Evolutionary conservation across 1,140 invertebrate species (phyloP), one percentile per base, ranked within the genome.

Genomic region (Idris sp.): DNA sequence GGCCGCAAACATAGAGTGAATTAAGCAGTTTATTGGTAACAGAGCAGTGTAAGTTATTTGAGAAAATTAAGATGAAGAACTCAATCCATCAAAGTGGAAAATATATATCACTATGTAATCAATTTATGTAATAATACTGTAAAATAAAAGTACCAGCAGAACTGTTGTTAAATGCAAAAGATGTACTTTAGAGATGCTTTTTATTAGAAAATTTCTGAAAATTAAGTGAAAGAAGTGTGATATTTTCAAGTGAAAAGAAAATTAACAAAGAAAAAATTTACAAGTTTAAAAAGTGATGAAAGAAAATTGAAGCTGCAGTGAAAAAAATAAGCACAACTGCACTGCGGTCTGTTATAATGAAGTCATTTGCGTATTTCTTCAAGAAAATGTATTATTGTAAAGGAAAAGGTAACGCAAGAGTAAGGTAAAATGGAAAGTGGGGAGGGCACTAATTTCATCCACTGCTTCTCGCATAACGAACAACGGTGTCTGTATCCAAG

Each of bases 311-410:
- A 49, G 15, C 25, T 31, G 2, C 15, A 9, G 13, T 36, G 35
- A 19, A 62, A 62, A 41, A 72, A 62, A 61, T 54, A n/a, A n/a
- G 33, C 54, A 49, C 28, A 25, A 56, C 9, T 31, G 64, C 43
- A 65, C 19, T 35, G 49, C 46, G 69, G 78, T 72, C 51, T 43
- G 62, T 81, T 82, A 76, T 83, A 85, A 84, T 77, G 80, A 81
- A 83, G 81, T 83, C 76, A 84, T 85, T 83, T 81, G 77, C 75
- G 77, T 81, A 79, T 78, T 82, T 76, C 74, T 74, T 61, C 65
- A 49, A 68, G 78, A n/a, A n/a, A n/a, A n/a, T 77, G 80, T 77
- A 83, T 81, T 76, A n/a, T n/a, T n/a, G n/a, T n/a, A 31, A 46
- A 67, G 61, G 30, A 76, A 22, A 74, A 78, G 69, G 74, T 78